Evolutionary conservation across 2,888 invertebrate genomes (phyloP).

Genomic region (Trilocha varians): DNA sequence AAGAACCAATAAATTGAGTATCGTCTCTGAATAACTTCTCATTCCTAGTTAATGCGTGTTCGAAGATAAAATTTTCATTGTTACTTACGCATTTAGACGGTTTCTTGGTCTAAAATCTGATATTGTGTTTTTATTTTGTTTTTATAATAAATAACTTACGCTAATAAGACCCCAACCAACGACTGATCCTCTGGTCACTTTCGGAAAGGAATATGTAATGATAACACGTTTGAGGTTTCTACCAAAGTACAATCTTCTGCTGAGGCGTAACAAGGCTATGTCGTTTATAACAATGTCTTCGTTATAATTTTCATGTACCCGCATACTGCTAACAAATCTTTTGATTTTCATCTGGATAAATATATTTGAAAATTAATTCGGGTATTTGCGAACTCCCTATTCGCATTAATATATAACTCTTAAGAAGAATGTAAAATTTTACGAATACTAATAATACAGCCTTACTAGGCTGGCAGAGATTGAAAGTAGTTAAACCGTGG

Average conservation of each 20-base stretch:
- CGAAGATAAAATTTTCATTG: no score
- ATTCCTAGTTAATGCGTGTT: no score
- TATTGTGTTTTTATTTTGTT: background rate
- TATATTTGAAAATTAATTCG: background rate
- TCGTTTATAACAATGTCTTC: slow-evolving; percentile 17
- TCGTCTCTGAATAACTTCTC: no score
- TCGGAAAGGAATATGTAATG: slow-evolving; percentile 14
- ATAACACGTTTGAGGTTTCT: slow-evolving; percentile 23
- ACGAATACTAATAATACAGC: no score
- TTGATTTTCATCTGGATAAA: slow-evolving; percentile 7
- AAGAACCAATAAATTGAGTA: no score
- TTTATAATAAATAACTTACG: slow-evolving; percentile 19
- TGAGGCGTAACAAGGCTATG: slow-evolving; percentile 22
- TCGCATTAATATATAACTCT: no score
- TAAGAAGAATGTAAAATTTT: no score
- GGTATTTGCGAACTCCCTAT: no score
- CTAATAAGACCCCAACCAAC: slow-evolving; percentile 38
- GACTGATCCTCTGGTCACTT: slow-evolving; percentile 11
- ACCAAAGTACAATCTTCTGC: slow-evolving; percentile 19
- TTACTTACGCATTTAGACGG: no score
- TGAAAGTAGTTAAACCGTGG: no score
- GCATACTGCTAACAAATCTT: slow-evolving; percentile 10
- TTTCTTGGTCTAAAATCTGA: no score
- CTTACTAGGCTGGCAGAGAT: no score
- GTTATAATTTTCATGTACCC: slow-evolving; percentile 19